phyloP scores from a whole-genome alignment of 2,797 vertebrate species.

The Sebastes hubbsi region DNA sequence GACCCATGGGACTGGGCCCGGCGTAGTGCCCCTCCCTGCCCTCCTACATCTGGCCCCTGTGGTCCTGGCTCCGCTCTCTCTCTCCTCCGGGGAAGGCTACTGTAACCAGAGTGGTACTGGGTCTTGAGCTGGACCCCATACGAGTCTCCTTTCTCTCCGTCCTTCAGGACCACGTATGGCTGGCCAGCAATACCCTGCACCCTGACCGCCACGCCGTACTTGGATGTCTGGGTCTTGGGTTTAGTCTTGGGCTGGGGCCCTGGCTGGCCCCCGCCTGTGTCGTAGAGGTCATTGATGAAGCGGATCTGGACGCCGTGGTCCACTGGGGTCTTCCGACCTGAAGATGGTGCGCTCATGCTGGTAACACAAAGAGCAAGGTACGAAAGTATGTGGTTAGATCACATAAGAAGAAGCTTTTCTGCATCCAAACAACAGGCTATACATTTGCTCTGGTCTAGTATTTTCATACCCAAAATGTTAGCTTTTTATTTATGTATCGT shows the following conservation, averaged over 20 bases:
- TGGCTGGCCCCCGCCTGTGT: conserved; percentile 73
- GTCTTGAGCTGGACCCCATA: conserved; percentile 92
- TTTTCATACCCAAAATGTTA: not conserved
- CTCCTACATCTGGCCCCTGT: conserved; percentile 34
- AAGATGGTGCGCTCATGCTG: conserved; percentile 79
- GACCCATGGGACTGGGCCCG: conserved; percentile 90
- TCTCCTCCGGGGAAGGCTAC: conserved; percentile 80
- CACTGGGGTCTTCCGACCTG: conserved; percentile 82
- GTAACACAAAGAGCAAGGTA: not conserved
- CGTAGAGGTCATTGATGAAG: conserved; percentile 87
- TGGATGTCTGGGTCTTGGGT: conserved; percentile 61
- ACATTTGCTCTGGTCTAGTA: not conserved
- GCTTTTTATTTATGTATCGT: not conserved
- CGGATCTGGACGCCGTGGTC: conserved; percentile 95
- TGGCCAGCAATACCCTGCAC: conserved; percentile 95
- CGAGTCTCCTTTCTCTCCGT: conserved; percentile 87
- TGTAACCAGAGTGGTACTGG: conserved; percentile 59
- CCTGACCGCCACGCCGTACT: conserved; percentile 91
- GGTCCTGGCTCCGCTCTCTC: conserved; percentile 53
- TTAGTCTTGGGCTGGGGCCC: conserved; percentile 47
- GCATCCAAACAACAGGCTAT: not conserved
- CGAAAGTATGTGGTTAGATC: not conserved
- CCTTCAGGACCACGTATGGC: conserved; percentile 95
- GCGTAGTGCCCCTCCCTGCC: conserved; percentile 75
- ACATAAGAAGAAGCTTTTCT: not conserved